Conservation (phyloP, 2,797 vertebrate species). For the Acipenser ruthenus region DNA sequence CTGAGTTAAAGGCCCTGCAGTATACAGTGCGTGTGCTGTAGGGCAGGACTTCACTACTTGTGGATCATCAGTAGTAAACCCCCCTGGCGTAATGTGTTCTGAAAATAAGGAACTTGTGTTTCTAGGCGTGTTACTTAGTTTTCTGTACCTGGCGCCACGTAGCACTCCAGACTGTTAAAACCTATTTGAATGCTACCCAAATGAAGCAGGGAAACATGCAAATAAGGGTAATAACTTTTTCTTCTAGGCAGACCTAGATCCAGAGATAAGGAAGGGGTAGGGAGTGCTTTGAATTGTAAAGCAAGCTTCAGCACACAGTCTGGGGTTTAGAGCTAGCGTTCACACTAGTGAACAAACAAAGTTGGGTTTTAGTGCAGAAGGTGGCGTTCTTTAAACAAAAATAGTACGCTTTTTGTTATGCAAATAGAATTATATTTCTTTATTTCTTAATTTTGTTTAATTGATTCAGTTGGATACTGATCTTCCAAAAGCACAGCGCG, state of each 20-base stretch:
- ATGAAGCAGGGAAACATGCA: constrained; percentile 27
- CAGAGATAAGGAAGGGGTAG: not conserved
- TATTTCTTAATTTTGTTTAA: too few species aligned
- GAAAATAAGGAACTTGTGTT: not conserved
- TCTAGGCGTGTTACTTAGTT: not conserved
- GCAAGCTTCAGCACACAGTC: not conserved
- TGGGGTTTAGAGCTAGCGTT: not conserved
- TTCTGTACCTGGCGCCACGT: not conserved
- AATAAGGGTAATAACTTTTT: constrained; percentile 17
- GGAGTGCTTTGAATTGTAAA: constrained; percentile 1
- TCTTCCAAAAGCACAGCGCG: too few species aligned
- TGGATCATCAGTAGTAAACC: not conserved
- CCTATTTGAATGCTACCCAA: constrained; percentile 27
- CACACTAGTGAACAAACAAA: not conserved
- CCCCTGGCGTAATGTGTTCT: not conserved
- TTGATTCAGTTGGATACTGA: too few species aligned
- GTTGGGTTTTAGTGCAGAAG: not conserved
- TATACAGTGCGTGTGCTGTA: too few species aligned
- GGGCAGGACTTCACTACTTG: not conserved
- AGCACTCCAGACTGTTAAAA: constrained; percentile 13
- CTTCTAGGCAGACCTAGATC: not conserved
- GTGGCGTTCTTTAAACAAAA: too few species aligned
- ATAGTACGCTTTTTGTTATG: too few species aligned
- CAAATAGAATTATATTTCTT: too few species aligned
- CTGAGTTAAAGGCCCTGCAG: too few species aligned